These are phyloP conservation scores for Xyliphius kryptos DNA, from an alignment of 2,113 vertebrate species.

Conservation along the genomic window DNA sequence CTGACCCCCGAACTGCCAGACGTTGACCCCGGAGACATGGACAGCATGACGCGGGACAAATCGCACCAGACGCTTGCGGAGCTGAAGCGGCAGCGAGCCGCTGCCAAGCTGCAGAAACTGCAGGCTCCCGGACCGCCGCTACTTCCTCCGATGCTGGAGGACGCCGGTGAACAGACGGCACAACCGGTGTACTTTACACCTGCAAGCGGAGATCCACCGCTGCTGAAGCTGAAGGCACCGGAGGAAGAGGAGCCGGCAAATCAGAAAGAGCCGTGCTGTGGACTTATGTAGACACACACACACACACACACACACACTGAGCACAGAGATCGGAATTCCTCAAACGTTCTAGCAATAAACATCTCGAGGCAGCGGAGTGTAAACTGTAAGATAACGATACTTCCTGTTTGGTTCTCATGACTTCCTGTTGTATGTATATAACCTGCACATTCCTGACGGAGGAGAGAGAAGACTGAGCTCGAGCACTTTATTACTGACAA, in stretches of 20 bases:
- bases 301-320: background rate
- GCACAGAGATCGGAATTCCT: too few species aligned
- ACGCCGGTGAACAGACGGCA: constrained; percentile 23
- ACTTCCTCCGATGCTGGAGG: constrained; percentile 44
- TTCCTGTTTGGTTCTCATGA: background rate
- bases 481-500: constrained; percentile 31
- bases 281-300: constrained; percentile 74
- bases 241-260: constrained; percentile 69
- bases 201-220: constrained; percentile 75
- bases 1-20: constrained; percentile 44
- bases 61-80: constrained; percentile 83
- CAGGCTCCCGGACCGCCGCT: constrained; percentile 44
- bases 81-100: constrained; percentile 80
- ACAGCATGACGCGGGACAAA: constrained; percentile 65
- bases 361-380: too few species aligned
- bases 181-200: constrained; percentile 58
- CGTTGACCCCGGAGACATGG: constrained; percentile 2
- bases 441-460: too few species aligned
- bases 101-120: constrained; percentile 76
- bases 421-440: background rate
- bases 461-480: background rate
- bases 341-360: too few species aligned
- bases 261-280: constrained; percentile 75
- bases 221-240: constrained; percentile 79
- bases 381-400: too few species aligned